These are phyloP conservation scores for Pontoporia blainvillei DNA, from an alignment of 2,113 vertebrate genomes.

Conservation along the genomic window DNA sequence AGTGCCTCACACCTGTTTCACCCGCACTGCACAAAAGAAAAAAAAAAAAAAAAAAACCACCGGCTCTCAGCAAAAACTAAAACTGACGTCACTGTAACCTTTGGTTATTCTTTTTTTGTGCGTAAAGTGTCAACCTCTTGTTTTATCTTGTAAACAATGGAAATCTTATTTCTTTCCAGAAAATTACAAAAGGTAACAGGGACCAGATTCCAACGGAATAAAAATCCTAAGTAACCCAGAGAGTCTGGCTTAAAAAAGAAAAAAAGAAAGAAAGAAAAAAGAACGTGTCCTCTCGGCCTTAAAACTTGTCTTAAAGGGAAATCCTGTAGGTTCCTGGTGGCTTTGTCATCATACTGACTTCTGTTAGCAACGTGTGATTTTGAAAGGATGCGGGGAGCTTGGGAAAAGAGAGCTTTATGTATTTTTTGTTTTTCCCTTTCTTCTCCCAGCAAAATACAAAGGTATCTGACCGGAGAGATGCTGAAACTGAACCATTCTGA, in stretches of 20 bases:
- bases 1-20: not conserved
- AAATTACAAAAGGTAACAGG: constrained; percentile 24
- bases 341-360: not conserved
- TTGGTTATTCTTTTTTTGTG: constrained; percentile 9
- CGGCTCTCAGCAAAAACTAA: not conserved
- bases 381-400: not conserved
- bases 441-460: not conserved
- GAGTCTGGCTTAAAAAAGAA: not conserved
- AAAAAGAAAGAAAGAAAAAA: not conserved
- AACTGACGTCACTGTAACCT: not conserved
- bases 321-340: not conserved
- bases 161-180: constrained; percentile 2
- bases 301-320: not conserved
- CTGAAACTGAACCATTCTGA: not conserved
- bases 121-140: not conserved
- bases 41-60: not conserved
- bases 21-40: not conserved
- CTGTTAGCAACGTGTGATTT: not conserved
- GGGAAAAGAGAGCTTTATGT: not conserved
- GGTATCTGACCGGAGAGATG: not conserved
- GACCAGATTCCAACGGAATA: constrained; percentile 31
- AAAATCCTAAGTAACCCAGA: constrained; percentile 15
- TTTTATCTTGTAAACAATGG: constrained; percentile 30
- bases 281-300: not conserved
- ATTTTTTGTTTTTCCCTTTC: not conserved